Evolutionary conservation across 2,797 vertebrate genomes (phyloP).

Genomic region (Pseudopleuronectes americanus): DNA sequence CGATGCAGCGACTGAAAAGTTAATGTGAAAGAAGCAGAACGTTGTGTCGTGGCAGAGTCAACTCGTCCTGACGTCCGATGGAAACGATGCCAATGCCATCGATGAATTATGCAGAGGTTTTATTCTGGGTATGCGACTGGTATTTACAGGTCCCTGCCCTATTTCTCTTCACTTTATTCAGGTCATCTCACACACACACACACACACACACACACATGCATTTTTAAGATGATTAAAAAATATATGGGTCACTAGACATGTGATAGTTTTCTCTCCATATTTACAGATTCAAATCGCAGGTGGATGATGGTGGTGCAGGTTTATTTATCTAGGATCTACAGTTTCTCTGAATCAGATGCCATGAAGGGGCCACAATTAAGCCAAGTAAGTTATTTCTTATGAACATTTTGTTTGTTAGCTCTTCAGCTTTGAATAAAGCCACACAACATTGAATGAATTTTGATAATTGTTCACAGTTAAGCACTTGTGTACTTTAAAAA

Average conservation of each 20-base stretch:
- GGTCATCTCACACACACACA: slow-evolving; percentile 47
- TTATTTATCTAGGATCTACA: too few relatives aligned
- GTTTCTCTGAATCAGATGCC: too few relatives aligned
- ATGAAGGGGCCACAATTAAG: too few relatives aligned
- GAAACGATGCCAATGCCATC: slow-evolving; percentile 55
- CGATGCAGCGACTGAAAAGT: background rate
- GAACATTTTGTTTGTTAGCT: too few relatives aligned
- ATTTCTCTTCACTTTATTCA: slow-evolving; percentile 68
- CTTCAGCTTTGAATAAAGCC: too few relatives aligned
- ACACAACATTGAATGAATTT: too few relatives aligned
- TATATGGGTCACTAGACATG: slow-evolving; percentile 49
- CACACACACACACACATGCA: slow-evolving; percentile 10
- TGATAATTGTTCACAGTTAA: too few relatives aligned
- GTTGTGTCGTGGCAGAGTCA: slow-evolving; percentile 32
- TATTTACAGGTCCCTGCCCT: slow-evolving; percentile 68
- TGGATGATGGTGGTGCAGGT: background rate
- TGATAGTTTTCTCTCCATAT: background rate
- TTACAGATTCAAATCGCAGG: slow-evolving; percentile 1
- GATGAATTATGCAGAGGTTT: slow-evolving; percentile 75
- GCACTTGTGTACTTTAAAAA: too few relatives aligned
- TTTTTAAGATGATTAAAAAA: slow-evolving; percentile 37
- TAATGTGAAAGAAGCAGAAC: slow-evolving; percentile 25
- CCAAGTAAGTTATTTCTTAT: too few relatives aligned
- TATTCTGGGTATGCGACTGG: slow-evolving; percentile 64
- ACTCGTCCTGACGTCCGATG: slow-evolving; percentile 52